Evolutionary conservation across 1,140 invertebrate genomes (phyloP).

Genomic region (Zaprionus ornatus): DNA sequence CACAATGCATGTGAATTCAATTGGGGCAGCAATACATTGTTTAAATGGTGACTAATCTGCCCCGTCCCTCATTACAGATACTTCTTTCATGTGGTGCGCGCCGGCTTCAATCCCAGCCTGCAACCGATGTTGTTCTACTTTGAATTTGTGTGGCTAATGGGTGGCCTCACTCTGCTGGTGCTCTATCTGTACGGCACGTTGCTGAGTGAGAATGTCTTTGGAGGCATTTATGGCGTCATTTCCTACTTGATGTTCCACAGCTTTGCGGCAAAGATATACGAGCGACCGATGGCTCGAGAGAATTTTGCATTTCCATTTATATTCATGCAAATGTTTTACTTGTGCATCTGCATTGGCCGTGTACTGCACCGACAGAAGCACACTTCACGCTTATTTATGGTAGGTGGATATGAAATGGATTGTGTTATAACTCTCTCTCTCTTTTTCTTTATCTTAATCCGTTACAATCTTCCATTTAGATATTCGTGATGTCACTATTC

Average conservation of each 20-base stretch:
- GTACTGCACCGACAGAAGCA: constrained; percentile 57
- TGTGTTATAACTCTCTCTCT: background rate
- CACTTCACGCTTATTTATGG: constrained; percentile 65
- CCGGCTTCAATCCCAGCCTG: constrained; percentile 64
- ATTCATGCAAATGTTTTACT: constrained; percentile 79
- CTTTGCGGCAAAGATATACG: constrained; percentile 79
- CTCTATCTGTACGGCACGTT: constrained; percentile 78
- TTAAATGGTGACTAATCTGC: constrained; percentile 1
- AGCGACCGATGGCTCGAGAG: constrained; percentile 72
- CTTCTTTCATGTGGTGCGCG: constrained; percentile 69
- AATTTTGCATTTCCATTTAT: constrained; percentile 83
- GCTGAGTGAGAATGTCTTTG: constrained; percentile 77
- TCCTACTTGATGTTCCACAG: constrained; percentile 83
- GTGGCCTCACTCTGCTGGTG: constrained; percentile 76
- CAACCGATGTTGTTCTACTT: constrained; percentile 81
- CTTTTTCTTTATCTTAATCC: background rate
- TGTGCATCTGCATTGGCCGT: constrained; percentile 72
- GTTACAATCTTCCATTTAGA: constrained; percentile 35
- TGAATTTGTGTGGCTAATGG: constrained; percentile 80
- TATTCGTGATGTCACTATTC: constrained; percentile 67
- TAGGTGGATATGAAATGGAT: constrained; percentile 31
- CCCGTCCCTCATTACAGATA: constrained; percentile 51
- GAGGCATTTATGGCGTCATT: constrained; percentile 78
- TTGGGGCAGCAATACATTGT: background rate
- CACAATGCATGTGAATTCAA: background rate